These are phyloP conservation scores for Eupsilia transversa DNA, from an alignment of 2,888 invertebrate species.

Conservation along the genomic window DNA sequence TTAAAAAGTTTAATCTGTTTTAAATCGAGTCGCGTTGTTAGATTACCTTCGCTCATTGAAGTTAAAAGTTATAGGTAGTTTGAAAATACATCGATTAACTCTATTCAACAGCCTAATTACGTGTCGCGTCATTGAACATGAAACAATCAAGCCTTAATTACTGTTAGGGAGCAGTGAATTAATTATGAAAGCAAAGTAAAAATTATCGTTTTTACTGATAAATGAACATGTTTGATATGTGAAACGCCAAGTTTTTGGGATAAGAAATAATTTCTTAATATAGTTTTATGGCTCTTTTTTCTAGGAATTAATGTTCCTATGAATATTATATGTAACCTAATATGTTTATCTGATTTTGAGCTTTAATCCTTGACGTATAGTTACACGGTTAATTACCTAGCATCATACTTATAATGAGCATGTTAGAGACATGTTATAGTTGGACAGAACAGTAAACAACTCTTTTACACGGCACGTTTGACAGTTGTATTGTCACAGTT, in stretches of 20 bases:
- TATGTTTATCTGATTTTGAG: background rate
- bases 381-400: background rate
- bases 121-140: constrained; percentile 45
- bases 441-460: constrained; percentile 51
- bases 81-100: constrained; percentile 51
- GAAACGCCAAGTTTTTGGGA: constrained; percentile 22
- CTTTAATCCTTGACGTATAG: constrained; percentile 7
- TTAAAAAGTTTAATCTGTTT: constrained; percentile 57
- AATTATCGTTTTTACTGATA: constrained; percentile 38
- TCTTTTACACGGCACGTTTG: constrained; percentile 57
- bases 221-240: constrained; percentile 19
- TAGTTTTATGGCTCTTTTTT: constrained; percentile 1
- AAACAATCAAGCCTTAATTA: constrained; percentile 51
- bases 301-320: background rate
- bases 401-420: constrained; percentile 16
- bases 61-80: constrained; percentile 45
- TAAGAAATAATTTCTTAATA: constrained; percentile 8
- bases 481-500: constrained; percentile 54
- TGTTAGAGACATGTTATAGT: constrained; percentile 10
- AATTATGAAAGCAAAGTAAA: constrained; percentile 26
- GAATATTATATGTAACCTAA: background rate
- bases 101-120: constrained; percentile 53
- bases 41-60: constrained; percentile 47
- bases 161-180: constrained; percentile 29
- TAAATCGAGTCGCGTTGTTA: constrained; percentile 45